Percentiles rank a stretch among this genome's conserved stretches.
These are phyloP conservation scores for Thera britannica DNA, from an alignment of 2,888 invertebrate species.

Conservation along the genomic window DNA sequence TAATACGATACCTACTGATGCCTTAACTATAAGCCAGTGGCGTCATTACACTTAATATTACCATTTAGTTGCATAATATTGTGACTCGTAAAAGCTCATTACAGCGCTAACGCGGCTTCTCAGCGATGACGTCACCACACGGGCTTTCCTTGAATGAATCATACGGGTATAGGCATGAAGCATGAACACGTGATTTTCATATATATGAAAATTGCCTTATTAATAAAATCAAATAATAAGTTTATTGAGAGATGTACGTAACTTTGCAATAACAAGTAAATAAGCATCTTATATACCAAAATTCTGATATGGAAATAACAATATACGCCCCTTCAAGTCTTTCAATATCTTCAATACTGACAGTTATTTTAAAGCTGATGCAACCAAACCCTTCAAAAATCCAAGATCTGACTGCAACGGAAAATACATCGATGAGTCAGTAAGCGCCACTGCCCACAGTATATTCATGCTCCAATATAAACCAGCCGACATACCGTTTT, in stretches of 20 bases:
- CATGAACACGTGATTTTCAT: conserved; percentile 8
- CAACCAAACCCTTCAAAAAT: conserved; percentile 18
- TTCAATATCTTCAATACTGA: conserved; percentile 1
- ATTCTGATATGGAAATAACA: conserved; percentile 1
- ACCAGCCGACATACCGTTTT: conserved; percentile 38
- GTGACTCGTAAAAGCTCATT: conserved; percentile 48
- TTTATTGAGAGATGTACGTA: neutral
- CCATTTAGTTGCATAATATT: conserved; percentile 43
- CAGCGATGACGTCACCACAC: conserved; percentile 61
- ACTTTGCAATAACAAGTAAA: neutral
- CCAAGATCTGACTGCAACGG: conserved; percentile 18
- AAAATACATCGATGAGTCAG: conserved; percentile 45
- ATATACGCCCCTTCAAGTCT: neutral
- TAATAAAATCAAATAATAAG: neutral
- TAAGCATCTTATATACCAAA: neutral
- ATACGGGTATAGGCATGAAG: conserved; percentile 38
- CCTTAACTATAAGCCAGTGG: neutral
- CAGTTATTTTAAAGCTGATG: conserved; percentile 16
- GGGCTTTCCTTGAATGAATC: conserved; percentile 75
- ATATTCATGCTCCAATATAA: conserved; percentile 41
- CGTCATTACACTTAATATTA: conserved; percentile 30
- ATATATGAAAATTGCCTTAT: neutral
- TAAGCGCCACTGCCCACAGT: conserved; percentile 34
- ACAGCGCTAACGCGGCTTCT: conserved; percentile 43
- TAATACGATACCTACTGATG: neutral